Evolutionary conservation across 2,888 invertebrate genomes (phyloP), one percentile per base, ranked within the genome.

Genomic region (Polymixis flavicincta): DNA sequence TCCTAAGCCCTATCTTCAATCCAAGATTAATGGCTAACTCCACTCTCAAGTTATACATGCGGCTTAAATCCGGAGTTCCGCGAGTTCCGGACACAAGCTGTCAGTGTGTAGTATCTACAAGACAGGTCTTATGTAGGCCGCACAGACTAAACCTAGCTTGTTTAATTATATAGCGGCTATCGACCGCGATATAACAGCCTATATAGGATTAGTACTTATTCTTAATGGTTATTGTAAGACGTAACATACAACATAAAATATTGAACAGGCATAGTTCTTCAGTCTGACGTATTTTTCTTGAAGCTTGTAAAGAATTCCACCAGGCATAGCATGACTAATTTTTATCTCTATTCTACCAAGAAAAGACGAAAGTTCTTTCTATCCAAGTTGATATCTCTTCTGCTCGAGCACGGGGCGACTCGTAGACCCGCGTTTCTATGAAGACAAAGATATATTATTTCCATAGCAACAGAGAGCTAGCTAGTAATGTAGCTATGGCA

Each of bases 141-240:
- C 52, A 13, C 19, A 52, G 45, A 45, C 52, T 54, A 48, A 70
- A 68, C 59, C 69, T 84, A 71, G 32, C 63, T 54, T 28, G 59
- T 25, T 69, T 70, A 60, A 80, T 84, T 70, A 72, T 68, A 76
- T 66, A 71, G 66, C 60, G n/a, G 57, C 59, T 69, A 78, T 78
- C 65, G 79, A 83, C 79, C 85, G 57, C 71, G 19, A 79, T 74
- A 74, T 66, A 50, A 68, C 78, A 68, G 70, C 70, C 71, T 45
- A 67, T 54, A 19, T 74, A 57, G 25, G 60, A 80, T 83, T 73
- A 63, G 22, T 59, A 63, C 22, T 71, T 61, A 70, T 32, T 28
- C 59, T 65, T 61, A 42, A 64, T 71, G 54, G 59, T 13, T 67
- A 50, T 64, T 52, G 61, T 65, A 37, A 45, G 78, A 71, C 32